Evolutionary conservation across 2,888 invertebrate species (phyloP).

Genomic region (Latheticus oryzae): DNA sequence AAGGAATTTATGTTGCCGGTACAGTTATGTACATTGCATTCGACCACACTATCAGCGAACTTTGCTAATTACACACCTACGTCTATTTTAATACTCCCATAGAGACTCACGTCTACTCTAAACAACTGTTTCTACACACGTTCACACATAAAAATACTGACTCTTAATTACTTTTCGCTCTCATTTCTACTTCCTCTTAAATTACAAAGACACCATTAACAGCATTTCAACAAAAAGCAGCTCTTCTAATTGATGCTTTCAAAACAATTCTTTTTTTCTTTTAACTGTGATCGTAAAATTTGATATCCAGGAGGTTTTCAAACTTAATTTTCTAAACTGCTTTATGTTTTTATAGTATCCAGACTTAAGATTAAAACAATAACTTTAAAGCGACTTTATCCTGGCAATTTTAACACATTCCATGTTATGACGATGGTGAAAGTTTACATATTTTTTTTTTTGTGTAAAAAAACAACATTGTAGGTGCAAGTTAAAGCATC

Average conservation of each 20-base stretch:
- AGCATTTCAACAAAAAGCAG: slow-evolving; percentile 13
- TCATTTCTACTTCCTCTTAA: slow-evolving; percentile 22
- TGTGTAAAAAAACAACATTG: slow-evolving; percentile 43
- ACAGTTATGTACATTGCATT: slow-evolving; percentile 31
- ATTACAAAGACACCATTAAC: slow-evolving; percentile 29
- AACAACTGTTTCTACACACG: slow-evolving; percentile 30
- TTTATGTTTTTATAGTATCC: slow-evolving; percentile 12
- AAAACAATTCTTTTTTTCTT: slow-evolving; percentile 22
- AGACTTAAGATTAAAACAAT: slow-evolving; percentile 20
- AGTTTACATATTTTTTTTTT: no score
- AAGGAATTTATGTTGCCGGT: slow-evolving; percentile 31
- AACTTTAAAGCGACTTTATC: slow-evolving; percentile 11
- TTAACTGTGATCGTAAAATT: slow-evolving; percentile 25
- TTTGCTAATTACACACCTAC: slow-evolving; percentile 37
- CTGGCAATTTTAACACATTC: slow-evolving; percentile 23
- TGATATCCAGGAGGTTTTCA: slow-evolving; percentile 15
- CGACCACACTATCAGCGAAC: slow-evolving; percentile 34
- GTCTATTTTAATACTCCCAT: slow-evolving; percentile 33
- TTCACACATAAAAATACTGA: slow-evolving; percentile 30
- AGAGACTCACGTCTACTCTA: background rate
- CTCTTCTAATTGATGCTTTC: slow-evolving; percentile 26
- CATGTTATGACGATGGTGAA: slow-evolving; percentile 19
- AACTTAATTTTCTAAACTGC: slow-evolving; percentile 12
- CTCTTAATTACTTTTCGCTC: slow-evolving; percentile 27
- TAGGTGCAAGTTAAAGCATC: slow-evolving; percentile 48